These are phyloP conservation scores for Dynastes tityus DNA, from an alignment of 2,888 invertebrate species.

Conservation along the genomic window DNA sequence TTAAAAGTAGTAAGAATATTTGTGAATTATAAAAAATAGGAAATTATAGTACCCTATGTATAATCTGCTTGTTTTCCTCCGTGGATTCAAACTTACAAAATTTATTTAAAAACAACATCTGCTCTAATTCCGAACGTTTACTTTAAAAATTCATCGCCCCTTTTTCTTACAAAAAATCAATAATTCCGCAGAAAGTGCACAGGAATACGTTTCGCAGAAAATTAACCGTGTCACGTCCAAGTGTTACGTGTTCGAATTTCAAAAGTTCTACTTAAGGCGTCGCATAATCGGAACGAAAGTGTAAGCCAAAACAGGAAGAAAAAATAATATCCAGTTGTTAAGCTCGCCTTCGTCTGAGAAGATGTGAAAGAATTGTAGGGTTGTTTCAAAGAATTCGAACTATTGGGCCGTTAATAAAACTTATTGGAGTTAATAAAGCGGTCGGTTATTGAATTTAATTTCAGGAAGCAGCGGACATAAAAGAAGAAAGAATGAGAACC, in stretches of 20 bases:
- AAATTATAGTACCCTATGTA: too few relatives aligned
- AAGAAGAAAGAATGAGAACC: conserved; percentile 46
- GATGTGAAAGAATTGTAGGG: conserved; percentile 53
- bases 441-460: conserved; percentile 56
- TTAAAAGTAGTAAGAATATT: too few relatives aligned
- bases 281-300: conserved; percentile 47
- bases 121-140: not conserved
- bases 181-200: conserved; percentile 49
- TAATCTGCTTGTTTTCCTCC: too few relatives aligned
- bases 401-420: conserved; percentile 56
- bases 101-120: too few relatives aligned
- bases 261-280: conserved; percentile 53
- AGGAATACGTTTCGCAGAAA: conserved; percentile 49
- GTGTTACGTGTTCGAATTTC: conserved; percentile 58
- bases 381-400: conserved; percentile 57
- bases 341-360: conserved; percentile 43
- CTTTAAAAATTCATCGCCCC: conserved; percentile 18
- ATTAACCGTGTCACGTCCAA: conserved; percentile 58
- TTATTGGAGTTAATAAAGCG: conserved; percentile 57
- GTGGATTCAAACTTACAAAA: too few relatives aligned
- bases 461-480: conserved; percentile 45
- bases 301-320: conserved; percentile 48
- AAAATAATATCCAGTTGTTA: conserved; percentile 54
- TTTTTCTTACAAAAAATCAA: conserved; percentile 47
- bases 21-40: too few relatives aligned